A percentile compares a stretch with the other conserved stretches of the same genome.
phyloP scores from a whole-genome alignment of 2,113 vertebrate species.

The Paramormyrops kingsleyae region DNA sequence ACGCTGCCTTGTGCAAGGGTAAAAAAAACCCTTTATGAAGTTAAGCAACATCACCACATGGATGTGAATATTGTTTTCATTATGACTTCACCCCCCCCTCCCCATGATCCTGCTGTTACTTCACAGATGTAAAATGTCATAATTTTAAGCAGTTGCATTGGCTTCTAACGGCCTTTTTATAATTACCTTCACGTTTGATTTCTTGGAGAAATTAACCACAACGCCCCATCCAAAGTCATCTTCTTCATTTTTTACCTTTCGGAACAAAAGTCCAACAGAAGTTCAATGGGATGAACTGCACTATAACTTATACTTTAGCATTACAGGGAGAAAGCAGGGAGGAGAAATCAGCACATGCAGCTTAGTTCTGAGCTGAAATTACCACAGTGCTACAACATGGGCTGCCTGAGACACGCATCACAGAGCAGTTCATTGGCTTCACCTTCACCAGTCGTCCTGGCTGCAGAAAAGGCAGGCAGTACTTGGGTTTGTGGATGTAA shows the following conservation, averaged over 20 bases:
- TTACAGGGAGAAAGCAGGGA: not conserved
- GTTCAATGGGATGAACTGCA: not conserved
- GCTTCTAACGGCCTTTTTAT: not conserved
- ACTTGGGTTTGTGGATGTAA: constrained; percentile 89
- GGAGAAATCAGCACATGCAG: not conserved
- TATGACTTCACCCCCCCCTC: not conserved
- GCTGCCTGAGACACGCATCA: not conserved
- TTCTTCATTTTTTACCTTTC: constrained; percentile 84
- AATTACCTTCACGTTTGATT: constrained; percentile 86
- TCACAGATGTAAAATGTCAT: not conserved
- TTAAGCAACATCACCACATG: not conserved
- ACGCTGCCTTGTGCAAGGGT: not conserved
- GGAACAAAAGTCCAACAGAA: not conserved
- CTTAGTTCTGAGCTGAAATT: not conserved
- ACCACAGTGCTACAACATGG: not conserved
- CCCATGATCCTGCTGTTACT: not conserved
- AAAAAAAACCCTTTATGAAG: not conserved
- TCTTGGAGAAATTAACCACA: constrained; percentile 95
- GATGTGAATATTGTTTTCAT: not conserved
- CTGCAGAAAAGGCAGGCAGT: constrained; percentile 91
- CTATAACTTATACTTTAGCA: not conserved
- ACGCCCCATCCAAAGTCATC: constrained; percentile 95
- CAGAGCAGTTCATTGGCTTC: constrained; percentile 12
- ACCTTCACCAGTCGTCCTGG: constrained; percentile 91
- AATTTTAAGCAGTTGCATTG: not conserved